Conservation (phyloP, 2,888 invertebrate species). For the Cryptus armator region DNA sequence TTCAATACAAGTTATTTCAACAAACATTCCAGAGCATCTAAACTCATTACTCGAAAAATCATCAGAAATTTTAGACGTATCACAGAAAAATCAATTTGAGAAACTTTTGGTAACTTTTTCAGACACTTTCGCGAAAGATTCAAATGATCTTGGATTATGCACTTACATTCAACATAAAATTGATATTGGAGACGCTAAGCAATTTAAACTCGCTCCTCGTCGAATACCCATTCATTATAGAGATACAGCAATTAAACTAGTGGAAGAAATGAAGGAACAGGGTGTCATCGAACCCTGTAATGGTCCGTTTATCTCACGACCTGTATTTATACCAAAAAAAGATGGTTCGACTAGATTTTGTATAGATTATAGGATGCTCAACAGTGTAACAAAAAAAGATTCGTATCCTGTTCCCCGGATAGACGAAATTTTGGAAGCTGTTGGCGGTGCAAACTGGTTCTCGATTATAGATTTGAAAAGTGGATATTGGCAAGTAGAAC, state of each 20-base stretch:
- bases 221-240: conserved; percentile 37
- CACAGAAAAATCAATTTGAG: neutral
- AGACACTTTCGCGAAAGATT: conserved; percentile 1
- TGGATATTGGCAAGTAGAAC: conserved; percentile 29
- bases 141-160: neutral
- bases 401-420: conserved; percentile 30
- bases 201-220: conserved; percentile 24
- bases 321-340: conserved; percentile 14
- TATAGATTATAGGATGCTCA: conserved; percentile 21
- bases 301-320: conserved; percentile 18
- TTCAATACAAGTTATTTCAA: neutral
- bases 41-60: neutral
- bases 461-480: conserved; percentile 2
- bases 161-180: conserved; percentile 2
- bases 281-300: conserved; percentile 29
- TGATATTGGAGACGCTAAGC: conserved; percentile 10
- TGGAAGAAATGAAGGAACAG: conserved; percentile 35
- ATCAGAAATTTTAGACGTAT: neutral
- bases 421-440: conserved; percentile 19
- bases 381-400: conserved; percentile 39
- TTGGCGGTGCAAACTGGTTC: neutral
- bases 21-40: conserved; percentile 8
- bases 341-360: conserved; percentile 29
- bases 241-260: conserved; percentile 1
- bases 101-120: neutral